Base-by-base conservation (phyloP, 64 coral and sea anemone genomes). In the Montipora capricornis region DNA sequence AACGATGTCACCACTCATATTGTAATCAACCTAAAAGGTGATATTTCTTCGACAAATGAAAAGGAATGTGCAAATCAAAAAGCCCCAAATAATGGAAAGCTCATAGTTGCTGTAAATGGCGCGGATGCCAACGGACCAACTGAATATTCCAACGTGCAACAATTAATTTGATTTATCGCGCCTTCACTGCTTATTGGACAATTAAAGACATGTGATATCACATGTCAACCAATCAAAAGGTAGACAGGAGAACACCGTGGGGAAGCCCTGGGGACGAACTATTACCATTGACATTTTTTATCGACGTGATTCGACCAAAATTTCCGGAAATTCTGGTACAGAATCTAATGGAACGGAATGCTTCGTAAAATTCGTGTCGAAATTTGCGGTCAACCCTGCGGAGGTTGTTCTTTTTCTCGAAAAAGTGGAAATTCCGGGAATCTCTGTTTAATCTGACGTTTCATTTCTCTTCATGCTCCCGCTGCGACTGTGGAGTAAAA, bases 1-100 rank as follows among this genome's bases (percentile, higher is more conserved):
- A 19, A 91, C 50, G 12, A 94, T 77, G 47, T 91, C 93, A 51
- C 61, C 93, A 51, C 61, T 92, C 96, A 97, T 97, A 80, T 10
- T 80, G 64, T 60, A 47, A 87, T 53, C 16, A 58, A 74, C 53
- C 50, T 26, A 6, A 64, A 14, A 85, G 53, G 81, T 77, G 80
- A 20, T 14, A 22, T 76, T 49, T 16, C 73, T 47, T 87, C 20
- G 8, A 67, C 80, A 88, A 45, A 62, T 37, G 26, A 74, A 71
- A 13, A 1, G 71, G 67, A n/a, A 73, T 4, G n/a, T 4, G n/a
- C 5, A 22, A 59, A 19, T 83, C 19, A 83, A 83, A 66, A 46
- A 24, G 14, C 68, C 60, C 53, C 24, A 64, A 12, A 59, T 22
- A 60, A 81, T 13, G 11, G 13, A 68, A 16, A 6, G 49, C 17